Percentiles rank a stretch among this genome's conserved stretches.
These are phyloP conservation scores for Arrhopalites spinosus DNA, from an alignment of 2,888 invertebrate species.

Conservation along the genomic window DNA sequence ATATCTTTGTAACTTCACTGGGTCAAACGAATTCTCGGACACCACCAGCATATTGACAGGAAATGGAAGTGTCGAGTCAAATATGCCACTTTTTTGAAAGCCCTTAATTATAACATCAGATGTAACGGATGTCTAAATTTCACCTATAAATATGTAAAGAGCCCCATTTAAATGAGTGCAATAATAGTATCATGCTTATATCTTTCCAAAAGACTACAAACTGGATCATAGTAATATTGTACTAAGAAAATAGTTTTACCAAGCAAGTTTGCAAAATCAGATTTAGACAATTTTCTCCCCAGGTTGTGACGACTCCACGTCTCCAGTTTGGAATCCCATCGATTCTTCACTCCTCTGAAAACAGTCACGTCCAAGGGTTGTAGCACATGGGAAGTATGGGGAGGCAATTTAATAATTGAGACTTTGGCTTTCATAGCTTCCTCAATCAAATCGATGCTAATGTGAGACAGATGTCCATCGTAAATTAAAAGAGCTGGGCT, in stretches of 20 bases:
- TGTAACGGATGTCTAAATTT: no score
- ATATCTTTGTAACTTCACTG: no score
- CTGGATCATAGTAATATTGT: no score
- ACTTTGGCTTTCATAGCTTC: constrained; percentile 32
- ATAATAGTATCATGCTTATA: no score
- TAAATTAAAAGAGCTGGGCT: neutral
- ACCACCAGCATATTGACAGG: no score
- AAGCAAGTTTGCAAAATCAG: neutral
- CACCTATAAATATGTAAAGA: no score
- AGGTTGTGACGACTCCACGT: neutral
- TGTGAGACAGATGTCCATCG: constrained; percentile 43
- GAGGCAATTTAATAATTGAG: constrained; percentile 38
- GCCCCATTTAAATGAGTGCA: no score
- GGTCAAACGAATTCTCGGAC: no score
- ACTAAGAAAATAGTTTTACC: neutral
- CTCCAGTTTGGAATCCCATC: neutral
- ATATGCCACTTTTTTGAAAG: no score
- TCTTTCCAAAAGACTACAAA: no score
- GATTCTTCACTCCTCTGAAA: constrained; percentile 10
- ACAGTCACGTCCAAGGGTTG: constrained; percentile 34
- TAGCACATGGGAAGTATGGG: constrained; percentile 36
- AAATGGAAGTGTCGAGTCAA: no score
- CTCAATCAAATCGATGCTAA: constrained; percentile 28
- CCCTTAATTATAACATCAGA: no score
- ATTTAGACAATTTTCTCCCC: neutral